These are phyloP conservation scores for Nesospiza acunhae DNA, from an alignment of 2,113 vertebrate species.

Conservation along the genomic window DNA sequence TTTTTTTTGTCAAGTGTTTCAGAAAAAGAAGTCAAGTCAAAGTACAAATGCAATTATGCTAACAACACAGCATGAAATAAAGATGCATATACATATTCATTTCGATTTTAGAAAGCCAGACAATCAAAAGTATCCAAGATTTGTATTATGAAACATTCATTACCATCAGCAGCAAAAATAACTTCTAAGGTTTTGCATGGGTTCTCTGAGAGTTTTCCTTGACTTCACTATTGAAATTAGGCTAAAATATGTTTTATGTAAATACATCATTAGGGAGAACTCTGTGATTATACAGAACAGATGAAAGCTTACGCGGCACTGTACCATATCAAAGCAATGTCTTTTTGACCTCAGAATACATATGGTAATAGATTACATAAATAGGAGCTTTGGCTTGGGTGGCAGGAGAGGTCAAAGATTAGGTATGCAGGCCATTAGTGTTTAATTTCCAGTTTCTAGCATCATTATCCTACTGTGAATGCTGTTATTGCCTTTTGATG, in stretches of 20 bases:
- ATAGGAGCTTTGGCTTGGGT: conserved; percentile 1
- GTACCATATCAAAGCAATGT: conserved; percentile 38
- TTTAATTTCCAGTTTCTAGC: neutral
- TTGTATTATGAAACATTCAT: conserved; percentile 29
- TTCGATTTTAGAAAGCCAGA: conserved; percentile 24
- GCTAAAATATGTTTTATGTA: conserved; percentile 46
- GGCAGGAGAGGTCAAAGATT: conserved; percentile 20
- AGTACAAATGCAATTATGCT: neutral
- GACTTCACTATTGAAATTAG: conserved; percentile 57
- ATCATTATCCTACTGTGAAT: neutral
- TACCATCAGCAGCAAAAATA: conserved; percentile 36
- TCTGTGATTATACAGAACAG: conserved; percentile 52
- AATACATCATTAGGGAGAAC: conserved; percentile 38
- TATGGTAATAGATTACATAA: neutral
- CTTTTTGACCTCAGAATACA: conserved; percentile 26
- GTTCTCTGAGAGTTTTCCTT: conserved; percentile 31
- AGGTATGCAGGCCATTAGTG: neutral
- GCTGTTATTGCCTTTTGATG: neutral
- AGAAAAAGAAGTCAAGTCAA: neutral
- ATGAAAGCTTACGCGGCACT: conserved; percentile 16
- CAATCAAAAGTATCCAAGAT: conserved; percentile 9
- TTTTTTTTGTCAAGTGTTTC: neutral
- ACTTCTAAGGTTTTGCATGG: conserved; percentile 14
- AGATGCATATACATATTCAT: conserved; percentile 19
- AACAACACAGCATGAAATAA: neutral